These are phyloP conservation scores for Athrips mouffetella DNA, from an alignment of 2,888 invertebrate species.

Conservation along the genomic window DNA sequence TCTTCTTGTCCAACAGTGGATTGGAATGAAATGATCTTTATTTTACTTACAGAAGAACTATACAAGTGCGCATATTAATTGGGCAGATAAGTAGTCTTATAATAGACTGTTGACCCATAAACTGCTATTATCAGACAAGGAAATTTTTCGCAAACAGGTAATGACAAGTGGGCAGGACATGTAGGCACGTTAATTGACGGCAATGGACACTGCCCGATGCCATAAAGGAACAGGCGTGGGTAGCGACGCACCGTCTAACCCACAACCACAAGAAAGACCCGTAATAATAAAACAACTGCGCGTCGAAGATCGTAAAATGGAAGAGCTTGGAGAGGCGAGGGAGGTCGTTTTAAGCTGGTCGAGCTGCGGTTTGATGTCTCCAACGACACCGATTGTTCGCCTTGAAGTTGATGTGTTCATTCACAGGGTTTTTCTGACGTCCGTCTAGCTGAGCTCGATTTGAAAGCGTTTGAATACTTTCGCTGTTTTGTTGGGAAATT, in stretches of 20 bases:
- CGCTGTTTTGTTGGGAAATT: constrained; percentile 19
- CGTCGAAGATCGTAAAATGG: not conserved
- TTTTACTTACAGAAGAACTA: too few species aligned
- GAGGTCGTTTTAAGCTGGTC: constrained; percentile 40
- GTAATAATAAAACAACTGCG: constrained; percentile 17
- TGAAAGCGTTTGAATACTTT: constrained; percentile 38
- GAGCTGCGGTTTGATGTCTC: constrained; percentile 45
- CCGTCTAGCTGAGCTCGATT: constrained; percentile 38
- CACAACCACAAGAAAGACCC: constrained; percentile 41
- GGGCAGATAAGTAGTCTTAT: too few species aligned
- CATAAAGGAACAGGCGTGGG: constrained; percentile 69
- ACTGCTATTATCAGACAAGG: constrained; percentile 26
- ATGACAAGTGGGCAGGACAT: constrained; percentile 70
- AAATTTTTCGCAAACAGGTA: constrained; percentile 65
- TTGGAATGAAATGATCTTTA: too few species aligned
- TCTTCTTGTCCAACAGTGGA: too few species aligned
- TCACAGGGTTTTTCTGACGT: constrained; percentile 65
- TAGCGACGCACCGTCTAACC: constrained; percentile 62
- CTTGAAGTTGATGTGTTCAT: constrained; percentile 59
- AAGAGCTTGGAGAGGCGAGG: constrained; percentile 25
- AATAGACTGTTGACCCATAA: too few species aligned
- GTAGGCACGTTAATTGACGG: constrained; percentile 74
- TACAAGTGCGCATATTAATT: too few species aligned
- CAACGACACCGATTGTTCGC: constrained; percentile 54
- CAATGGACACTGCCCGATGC: constrained; percentile 64